A percentile compares a stretch with the other conserved stretches of the same genome.
phyloP scores from a whole-genome alignment of 2,888 invertebrate genomes.

The Callyntrura guangdongensis region DNA sequence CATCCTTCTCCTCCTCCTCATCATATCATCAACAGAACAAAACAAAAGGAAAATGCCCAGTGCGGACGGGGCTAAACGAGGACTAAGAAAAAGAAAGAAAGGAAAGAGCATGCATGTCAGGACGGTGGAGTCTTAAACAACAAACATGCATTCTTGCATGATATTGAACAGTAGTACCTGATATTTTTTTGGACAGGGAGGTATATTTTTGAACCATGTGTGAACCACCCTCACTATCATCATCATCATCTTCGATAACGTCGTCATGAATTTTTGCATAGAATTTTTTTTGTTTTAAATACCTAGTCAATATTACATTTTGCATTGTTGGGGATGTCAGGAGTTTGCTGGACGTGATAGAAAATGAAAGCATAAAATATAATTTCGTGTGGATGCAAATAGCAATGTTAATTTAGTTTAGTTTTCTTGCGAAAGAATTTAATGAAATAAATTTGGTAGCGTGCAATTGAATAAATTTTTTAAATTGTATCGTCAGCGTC shows the following conservation, averaged over 20 bases:
- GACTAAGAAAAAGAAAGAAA: constrained; percentile 41
- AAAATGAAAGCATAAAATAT: not conserved
- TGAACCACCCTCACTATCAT: not conserved
- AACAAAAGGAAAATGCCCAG: constrained; percentile 37
- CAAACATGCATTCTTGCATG: constrained; percentile 56
- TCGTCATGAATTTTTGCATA: constrained; percentile 1
- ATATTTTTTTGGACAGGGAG: not conserved
- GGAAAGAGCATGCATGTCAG: constrained; percentile 61
- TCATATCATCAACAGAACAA: constrained; percentile 12
- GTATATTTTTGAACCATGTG: constrained; percentile 32
- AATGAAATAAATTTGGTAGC: not conserved
- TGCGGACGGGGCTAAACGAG: not conserved
- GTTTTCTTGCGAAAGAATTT: not conserved
- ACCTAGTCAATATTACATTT: not conserved
- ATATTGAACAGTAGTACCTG: not conserved
- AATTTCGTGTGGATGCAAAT: not conserved
- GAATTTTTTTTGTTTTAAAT: not conserved
- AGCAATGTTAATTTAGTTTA: not conserved
- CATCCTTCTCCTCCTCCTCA: not conserved
- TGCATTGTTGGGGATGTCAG: not conserved
- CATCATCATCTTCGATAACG: no score
- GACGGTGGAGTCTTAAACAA: not conserved
- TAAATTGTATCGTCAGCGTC: no score
- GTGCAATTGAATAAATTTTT: not conserved
- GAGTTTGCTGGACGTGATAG: constrained; percentile 14